These are phyloP conservation scores for Tupaia chinensis DNA, from an alignment of 2,113 vertebrate species.

Conservation along the genomic window DNA sequence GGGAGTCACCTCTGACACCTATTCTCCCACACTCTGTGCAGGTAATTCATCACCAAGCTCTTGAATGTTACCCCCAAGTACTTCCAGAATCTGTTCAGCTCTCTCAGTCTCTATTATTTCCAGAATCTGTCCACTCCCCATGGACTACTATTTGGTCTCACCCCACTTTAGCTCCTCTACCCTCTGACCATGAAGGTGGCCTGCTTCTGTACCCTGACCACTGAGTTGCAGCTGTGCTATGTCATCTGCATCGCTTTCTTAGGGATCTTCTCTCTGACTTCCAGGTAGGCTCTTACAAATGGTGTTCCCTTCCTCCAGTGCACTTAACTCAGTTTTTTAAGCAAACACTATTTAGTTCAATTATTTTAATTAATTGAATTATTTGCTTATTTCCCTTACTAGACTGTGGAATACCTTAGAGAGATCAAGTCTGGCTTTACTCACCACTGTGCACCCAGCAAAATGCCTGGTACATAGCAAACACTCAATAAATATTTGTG, in stretches of 20 bases:
- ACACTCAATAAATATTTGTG: constrained; percentile 62
- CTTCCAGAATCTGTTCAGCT: background rate
- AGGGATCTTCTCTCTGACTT: background rate
- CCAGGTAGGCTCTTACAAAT: background rate
- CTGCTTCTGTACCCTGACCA: background rate
- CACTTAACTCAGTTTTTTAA: constrained; percentile 25
- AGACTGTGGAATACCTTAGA: constrained; percentile 29
- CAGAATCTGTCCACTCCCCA: background rate
- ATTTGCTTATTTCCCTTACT: constrained; percentile 24
- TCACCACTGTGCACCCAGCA: constrained; percentile 3
- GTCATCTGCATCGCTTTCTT: background rate
- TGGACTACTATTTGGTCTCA: background rate
- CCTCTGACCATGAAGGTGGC: no score
- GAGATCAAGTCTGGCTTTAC: background rate
- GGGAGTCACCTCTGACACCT: background rate
- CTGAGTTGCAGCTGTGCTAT: background rate
- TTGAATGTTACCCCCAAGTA: background rate
- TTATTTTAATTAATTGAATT: constrained; percentile 25
- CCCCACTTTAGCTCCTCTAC: background rate
- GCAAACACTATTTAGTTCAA: background rate
- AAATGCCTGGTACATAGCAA: constrained; percentile 50
- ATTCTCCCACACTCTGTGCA: background rate
- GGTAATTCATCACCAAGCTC: background rate
- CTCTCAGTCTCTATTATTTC: background rate
- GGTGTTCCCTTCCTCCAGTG: background rate